Evolutionary conservation across 2,888 invertebrate genomes (phyloP).

Genomic region (Selenia dentaria): DNA sequence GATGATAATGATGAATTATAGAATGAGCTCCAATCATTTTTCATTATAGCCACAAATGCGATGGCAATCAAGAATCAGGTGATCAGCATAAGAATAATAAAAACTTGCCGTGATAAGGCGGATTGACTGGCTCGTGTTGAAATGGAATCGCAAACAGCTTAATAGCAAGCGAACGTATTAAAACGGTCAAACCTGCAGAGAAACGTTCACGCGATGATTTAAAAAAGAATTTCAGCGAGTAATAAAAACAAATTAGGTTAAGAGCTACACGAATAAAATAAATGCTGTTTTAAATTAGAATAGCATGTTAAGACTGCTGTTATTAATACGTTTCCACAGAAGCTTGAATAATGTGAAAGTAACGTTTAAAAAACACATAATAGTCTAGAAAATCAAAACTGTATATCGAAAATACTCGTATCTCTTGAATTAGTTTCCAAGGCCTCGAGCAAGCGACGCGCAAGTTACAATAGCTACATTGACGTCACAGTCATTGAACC

Average conservation of each 20-base stretch:
- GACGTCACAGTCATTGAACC: conserved; percentile 58
- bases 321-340: not conserved
- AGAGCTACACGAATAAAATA: not conserved
- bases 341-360: not conserved
- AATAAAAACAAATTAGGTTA: conserved; percentile 6
- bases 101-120: conserved; percentile 12
- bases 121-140: conserved; percentile 3
- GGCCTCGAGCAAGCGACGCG: conserved; percentile 27
- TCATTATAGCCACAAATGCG: not conserved
- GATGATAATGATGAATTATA: too few species aligned
- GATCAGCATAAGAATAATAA: not conserved
- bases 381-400: too few species aligned
- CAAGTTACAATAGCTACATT: conserved; percentile 34
- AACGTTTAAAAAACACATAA: not conserved
- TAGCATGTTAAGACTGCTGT: not conserved
- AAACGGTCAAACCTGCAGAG: conserved; percentile 12
- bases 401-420: too few species aligned
- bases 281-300: not conserved
- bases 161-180: conserved; percentile 1
- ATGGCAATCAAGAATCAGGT: not conserved
- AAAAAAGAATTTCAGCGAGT: conserved; percentile 1
- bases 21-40: too few species aligned
- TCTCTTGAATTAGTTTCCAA: conserved; percentile 37
- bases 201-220: conserved; percentile 10
- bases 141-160: conserved; percentile 8